Conservation (phyloP, 1,140 invertebrate species). For the Pectinophora gossypiella region DNA sequence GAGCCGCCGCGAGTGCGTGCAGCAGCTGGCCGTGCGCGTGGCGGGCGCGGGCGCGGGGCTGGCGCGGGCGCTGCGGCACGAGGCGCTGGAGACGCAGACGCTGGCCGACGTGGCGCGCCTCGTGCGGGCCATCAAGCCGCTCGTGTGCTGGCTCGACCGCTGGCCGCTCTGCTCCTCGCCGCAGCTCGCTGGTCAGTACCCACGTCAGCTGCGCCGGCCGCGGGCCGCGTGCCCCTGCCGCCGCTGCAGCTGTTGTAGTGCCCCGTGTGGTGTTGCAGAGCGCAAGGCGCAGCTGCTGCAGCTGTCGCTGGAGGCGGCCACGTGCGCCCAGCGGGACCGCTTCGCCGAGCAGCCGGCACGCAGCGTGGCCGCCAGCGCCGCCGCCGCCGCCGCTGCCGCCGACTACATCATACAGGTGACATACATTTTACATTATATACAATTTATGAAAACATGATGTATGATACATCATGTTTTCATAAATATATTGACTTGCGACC, state of each 20-base stretch:
- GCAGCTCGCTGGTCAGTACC: neutral
- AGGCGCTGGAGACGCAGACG: slow-evolving; percentile 86
- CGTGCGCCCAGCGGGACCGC: slow-evolving; percentile 89
- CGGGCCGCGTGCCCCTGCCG: too few species aligned
- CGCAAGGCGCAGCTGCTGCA: slow-evolving; percentile 81
- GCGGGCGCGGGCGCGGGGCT: slow-evolving; percentile 89
- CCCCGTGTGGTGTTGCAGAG: neutral
- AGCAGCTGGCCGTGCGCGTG: slow-evolving; percentile 89
- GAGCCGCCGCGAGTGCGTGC: slow-evolving; percentile 92
- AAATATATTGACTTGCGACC: too few species aligned
- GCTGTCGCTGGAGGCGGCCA: slow-evolving; percentile 89
- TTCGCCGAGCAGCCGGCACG: slow-evolving; percentile 89
- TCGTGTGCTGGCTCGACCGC: slow-evolving; percentile 92
- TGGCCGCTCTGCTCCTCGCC: slow-evolving; percentile 29
- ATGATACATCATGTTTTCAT: too few species aligned
- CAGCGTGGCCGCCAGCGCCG: slow-evolving; percentile 82
- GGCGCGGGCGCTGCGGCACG: slow-evolving; percentile 76
- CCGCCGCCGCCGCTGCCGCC: slow-evolving; percentile 84
- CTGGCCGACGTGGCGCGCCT: slow-evolving; percentile 90
- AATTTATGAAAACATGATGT: too few species aligned
- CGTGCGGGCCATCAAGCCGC: slow-evolving; percentile 88
- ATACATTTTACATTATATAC: neutral
- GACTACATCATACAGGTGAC: slow-evolving; percentile 88
- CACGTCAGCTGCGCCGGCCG: too few species aligned
- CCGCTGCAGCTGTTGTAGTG: neutral